Base-by-base conservation (phyloP, 2,888 invertebrate species). In the Caenorhabditis imperialis region DNA sequence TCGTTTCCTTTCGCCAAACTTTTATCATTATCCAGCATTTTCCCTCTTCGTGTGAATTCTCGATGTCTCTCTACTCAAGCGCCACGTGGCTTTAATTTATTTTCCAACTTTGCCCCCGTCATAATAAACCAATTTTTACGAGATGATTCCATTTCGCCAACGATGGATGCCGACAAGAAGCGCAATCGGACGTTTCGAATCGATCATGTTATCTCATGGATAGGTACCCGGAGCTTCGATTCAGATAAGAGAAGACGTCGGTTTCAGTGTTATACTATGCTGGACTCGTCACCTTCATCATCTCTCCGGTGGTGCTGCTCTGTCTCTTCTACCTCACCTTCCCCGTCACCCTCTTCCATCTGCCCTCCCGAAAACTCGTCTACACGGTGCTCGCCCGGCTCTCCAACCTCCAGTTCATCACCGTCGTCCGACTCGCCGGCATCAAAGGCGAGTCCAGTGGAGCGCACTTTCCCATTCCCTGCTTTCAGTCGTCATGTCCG, bases 1-100 rank as follows among this genome's bases (percentile, higher is more conserved):
- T n/a, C 12, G 20, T 35, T 50, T 22, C 33, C 22, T 51, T 35
- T 3, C 48, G 20, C 47, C 22, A 22, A 7, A 4, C 22, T 16
- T 38, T 45, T 35, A 51, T 51, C 20, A 16, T 16, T 44, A n/a
- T 55, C 16, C 47, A 51, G 42, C 20, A 16, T 16, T 44, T n/a
- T 55, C 16, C 47, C 40, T 47, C 30, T 65, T 57, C 44, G 25
- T 57, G 50, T 65, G 30, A 48, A 65, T 47, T 4, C 12, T 44
- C 8, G n/a, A 16, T 23, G 12, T 27, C 5, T 18, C n/a, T 14
- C 16, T 37, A 8, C 16, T 51, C 14, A 23, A 10, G 16, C 8
- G 16, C 16, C 18, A 60, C 22, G 35, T 55, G 33, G 70, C 70
- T 70, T 70, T 70, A 70, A 61, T 55, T 70, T 61, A 54, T 60